Conservation (phyloP, 92 coral and sea anemone genomes). For the Meandrina meandrites region DNA sequence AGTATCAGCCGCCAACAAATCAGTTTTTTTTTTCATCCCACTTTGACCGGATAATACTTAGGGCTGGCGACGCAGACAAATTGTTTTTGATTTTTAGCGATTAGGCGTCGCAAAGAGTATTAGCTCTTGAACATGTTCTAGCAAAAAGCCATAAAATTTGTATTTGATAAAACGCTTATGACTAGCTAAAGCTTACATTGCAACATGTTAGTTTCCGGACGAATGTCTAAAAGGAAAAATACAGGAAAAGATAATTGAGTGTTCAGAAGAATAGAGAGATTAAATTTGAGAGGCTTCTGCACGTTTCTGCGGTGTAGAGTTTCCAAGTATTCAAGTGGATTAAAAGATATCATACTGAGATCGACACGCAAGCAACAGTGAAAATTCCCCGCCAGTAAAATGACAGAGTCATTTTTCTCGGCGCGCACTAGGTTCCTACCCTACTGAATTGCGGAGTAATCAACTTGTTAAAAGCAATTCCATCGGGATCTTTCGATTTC, state of each 20-base stretch:
- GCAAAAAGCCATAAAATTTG: background rate
- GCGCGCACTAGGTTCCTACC: background rate
- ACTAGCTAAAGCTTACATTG: background rate
- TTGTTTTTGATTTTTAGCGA: background rate
- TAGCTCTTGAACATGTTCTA: background rate
- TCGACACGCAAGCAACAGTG: background rate
- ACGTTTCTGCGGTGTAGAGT: conserved; percentile 24
- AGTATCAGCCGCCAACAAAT: conserved; percentile 8
- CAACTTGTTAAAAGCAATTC: background rate
- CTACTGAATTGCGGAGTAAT: background rate
- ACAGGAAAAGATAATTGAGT: background rate
- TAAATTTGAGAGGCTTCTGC: background rate
- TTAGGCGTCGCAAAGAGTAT: background rate
- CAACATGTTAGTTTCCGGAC: background rate
- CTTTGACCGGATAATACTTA: conserved; percentile 4
- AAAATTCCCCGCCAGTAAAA: background rate
- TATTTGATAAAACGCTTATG: background rate
- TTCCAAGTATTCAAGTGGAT: conserved; percentile 37
- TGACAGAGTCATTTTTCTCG: background rate
- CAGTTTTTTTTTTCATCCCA: conserved; percentile 12
- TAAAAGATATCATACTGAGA: background rate
- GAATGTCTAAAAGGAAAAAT: too few species aligned
- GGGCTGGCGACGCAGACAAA: background rate
- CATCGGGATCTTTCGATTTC: background rate
- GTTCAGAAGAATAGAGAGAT: background rate